Evolutionary conservation across 2,797 vertebrate species (phyloP).

Genomic region (Etheostoma perlongum): DNA sequence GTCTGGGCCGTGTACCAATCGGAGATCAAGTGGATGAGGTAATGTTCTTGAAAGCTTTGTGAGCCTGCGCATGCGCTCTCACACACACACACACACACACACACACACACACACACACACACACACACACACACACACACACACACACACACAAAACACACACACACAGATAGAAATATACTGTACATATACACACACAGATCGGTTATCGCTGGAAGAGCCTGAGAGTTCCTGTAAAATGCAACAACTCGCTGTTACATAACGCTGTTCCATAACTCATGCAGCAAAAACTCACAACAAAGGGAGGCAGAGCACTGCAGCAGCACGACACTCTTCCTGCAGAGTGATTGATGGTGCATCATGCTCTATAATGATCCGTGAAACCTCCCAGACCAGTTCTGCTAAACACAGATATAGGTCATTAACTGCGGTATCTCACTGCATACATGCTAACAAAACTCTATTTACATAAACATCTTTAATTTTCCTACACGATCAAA

Average conservation of each 20-base stretch:
- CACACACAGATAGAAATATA: slow-evolving; percentile 6
- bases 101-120: no score
- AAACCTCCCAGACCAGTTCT: not conserved
- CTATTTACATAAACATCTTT: no score
- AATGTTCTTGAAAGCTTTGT: slow-evolving; percentile 73
- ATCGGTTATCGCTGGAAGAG: slow-evolving; percentile 12
- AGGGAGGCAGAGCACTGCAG: slow-evolving; percentile 35
- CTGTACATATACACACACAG: slow-evolving; percentile 4
- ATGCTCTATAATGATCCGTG: slow-evolving; percentile 9
- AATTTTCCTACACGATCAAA: no score
- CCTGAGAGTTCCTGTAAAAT: slow-evolving; percentile 4
- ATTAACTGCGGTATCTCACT: not conserved
- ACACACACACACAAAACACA: no score
- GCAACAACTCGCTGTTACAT: slow-evolving; percentile 52
- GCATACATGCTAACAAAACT: not conserved
- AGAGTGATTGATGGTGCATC: slow-evolving; percentile 24
- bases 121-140: no score
- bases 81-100: slow-evolving; percentile 5
- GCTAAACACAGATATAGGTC: not conserved
- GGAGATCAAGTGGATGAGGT: slow-evolving; percentile 79
- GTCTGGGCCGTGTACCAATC: slow-evolving; percentile 73
- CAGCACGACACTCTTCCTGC: slow-evolving; percentile 18
- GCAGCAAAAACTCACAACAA: slow-evolving; percentile 29
- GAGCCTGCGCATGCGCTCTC: slow-evolving; percentile 34
- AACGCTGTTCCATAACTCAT: slow-evolving; percentile 48